Percentiles rank a stretch among this genome's conserved stretches.
Evolutionary conservation across 2,888 invertebrate genomes (phyloP).

Genomic region (Scaptomyza tumidula): DNA sequence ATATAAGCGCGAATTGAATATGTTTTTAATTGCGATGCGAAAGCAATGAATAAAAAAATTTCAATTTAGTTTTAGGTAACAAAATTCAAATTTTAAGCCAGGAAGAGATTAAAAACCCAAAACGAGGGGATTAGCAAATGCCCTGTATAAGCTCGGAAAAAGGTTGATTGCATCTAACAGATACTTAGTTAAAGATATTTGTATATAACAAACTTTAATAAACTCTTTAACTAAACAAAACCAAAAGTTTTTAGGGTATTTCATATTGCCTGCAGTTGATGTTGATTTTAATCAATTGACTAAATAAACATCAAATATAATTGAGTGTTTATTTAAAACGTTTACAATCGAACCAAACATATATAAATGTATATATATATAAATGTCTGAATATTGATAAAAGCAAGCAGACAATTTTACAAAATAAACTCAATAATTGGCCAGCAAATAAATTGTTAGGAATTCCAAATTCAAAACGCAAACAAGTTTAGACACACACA

Average conservation of each 20-base stretch:
- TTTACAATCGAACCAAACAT: background rate
- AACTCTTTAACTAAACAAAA: too few species aligned
- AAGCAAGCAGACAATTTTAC: constrained; percentile 5
- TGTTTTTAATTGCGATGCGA: background rate
- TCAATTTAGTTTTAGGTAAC: background rate
- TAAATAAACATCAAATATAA: constrained; percentile 5
- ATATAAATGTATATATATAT: constrained; percentile 1
- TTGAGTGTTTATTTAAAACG: background rate
- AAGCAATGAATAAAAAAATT: background rate
- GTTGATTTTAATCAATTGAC: constrained; percentile 1
- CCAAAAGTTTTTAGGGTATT: background rate
- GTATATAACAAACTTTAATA: too few species aligned
- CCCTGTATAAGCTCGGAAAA: too few species aligned
- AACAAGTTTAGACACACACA: constrained; percentile 8
- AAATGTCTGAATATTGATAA: background rate
- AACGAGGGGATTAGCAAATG: background rate
- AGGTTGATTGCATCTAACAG: too few species aligned
- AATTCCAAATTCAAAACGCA: constrained; percentile 15
- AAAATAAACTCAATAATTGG: constrained; percentile 54
- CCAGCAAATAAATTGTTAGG: constrained; percentile 15
- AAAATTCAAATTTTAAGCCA: background rate
- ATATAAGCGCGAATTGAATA: background rate
- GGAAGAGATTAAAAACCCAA: background rate
- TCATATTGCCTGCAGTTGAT: background rate
- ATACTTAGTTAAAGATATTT: too few species aligned